Percentiles rank a stretch among this genome's conserved stretches.
These are phyloP conservation scores for Leptoclinus maculatus DNA, from an alignment of 2,797 vertebrate species.

Conservation along the genomic window DNA sequence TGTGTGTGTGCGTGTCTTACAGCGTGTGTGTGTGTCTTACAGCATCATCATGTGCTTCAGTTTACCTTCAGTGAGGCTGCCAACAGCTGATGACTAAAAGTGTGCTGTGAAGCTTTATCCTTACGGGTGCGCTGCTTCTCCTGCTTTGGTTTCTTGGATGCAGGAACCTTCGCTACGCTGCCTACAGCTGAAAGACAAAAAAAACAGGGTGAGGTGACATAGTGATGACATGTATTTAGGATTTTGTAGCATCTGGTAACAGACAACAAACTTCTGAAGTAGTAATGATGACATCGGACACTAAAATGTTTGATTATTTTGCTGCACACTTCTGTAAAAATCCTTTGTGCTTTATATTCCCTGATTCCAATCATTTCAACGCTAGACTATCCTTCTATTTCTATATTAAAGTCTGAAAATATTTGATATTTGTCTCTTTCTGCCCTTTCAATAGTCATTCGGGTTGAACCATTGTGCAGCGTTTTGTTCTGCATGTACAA, in stretches of 20 bases:
- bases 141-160: constrained; percentile 85
- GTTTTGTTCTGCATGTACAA: not conserved
- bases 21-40: not conserved
- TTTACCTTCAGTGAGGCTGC: constrained; percentile 91
- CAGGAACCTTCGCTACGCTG: constrained; percentile 70
- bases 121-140: constrained; percentile 85
- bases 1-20: too few species aligned
- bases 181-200: constrained; percentile 69
- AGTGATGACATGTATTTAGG: not conserved
- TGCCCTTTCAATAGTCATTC: not conserved
- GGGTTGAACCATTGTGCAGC: not conserved
- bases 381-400: too few species aligned
- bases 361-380: not conserved
- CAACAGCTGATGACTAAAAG: constrained; percentile 88
- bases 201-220: not conserved
- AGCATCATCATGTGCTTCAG: not conserved
- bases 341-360: too few species aligned
- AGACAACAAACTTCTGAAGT: not conserved
- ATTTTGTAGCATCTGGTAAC: not conserved
- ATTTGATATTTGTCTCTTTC: not conserved
- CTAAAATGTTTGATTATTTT: not conserved
- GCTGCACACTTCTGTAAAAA: not conserved
- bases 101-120: constrained; percentile 88
- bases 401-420: too few species aligned
- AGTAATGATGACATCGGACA: not conserved